Conservation (phyloP, 2,888 invertebrate genomes). For the Gortyna flavago region DNA sequence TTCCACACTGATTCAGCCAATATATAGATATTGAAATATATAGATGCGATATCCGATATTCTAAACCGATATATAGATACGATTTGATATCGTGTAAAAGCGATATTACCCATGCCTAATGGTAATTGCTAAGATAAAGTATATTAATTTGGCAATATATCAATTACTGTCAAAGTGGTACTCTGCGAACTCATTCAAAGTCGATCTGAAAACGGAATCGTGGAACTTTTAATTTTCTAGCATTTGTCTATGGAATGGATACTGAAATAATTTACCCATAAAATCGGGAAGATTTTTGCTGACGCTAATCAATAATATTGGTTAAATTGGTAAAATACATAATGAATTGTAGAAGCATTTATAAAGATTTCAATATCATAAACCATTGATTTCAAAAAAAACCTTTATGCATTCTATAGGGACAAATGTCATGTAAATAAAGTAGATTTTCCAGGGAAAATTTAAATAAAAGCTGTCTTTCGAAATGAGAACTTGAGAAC, state of each 20-base stretch:
- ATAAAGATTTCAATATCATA: accelerated
- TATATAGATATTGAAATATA: no score
- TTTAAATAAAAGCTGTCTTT: not conserved
- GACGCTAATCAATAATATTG: not conserved
- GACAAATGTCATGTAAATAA: not conserved
- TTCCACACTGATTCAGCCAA: no score
- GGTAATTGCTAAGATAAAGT: no score
- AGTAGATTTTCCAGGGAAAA: not conserved
- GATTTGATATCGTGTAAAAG: no score
- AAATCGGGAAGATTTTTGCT: not conserved
- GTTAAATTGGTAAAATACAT: no score
- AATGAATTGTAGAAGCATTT: not conserved
- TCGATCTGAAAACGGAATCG: not conserved
- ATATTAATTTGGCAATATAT: conserved; percentile 7
- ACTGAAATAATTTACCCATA: not conserved
- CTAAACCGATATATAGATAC: no score
- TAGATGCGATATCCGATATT: no score
- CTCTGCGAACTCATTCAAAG: not conserved
- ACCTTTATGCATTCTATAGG: accelerated
- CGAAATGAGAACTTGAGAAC: not conserved
- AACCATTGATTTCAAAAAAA: not conserved
- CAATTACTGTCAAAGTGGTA: conserved; percentile 1
- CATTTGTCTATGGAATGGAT: conserved; percentile 30
- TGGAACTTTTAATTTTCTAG: not conserved
- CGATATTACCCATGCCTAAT: no score